These are phyloP conservation scores for human DNA, from an alignment of 2,113 vertebrate genomes.

Conservation along the genomic window DNA sequence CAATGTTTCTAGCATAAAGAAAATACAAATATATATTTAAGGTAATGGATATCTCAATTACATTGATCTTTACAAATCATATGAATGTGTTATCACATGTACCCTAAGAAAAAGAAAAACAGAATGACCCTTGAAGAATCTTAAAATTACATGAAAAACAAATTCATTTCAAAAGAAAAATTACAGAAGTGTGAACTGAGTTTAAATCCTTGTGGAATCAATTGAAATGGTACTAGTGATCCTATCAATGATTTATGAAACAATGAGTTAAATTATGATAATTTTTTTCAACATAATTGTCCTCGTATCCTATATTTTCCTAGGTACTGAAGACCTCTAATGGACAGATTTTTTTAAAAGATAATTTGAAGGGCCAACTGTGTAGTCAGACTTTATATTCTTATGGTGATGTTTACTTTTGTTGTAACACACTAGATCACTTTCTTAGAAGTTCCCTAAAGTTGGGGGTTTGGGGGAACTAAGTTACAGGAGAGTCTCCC, in stretches of 20 bases:
- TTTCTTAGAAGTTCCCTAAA: background rate
- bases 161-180: too few species aligned
- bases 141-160: background rate
- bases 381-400: background rate
- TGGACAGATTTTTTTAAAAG: background rate
- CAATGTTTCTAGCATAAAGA: background rate
- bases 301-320: background rate
- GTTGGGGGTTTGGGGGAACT: background rate
- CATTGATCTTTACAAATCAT: background rate
- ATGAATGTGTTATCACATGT: background rate
- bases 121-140: background rate
- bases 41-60: background rate
- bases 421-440: background rate
- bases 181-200: too few species aligned
- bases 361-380: too few species aligned
- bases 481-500: background rate
- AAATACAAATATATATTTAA: background rate
- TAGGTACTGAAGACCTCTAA: background rate
- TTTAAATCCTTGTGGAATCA: background rate
- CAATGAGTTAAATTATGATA: background rate
- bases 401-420: too few species aligned
- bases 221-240: background rate
- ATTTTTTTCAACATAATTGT: too few species aligned
- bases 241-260: background rate
- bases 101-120: background rate